Evolutionary conservation across 2,797 vertebrate species (phyloP).

Genomic region (Sebastes oblongus): DNA sequence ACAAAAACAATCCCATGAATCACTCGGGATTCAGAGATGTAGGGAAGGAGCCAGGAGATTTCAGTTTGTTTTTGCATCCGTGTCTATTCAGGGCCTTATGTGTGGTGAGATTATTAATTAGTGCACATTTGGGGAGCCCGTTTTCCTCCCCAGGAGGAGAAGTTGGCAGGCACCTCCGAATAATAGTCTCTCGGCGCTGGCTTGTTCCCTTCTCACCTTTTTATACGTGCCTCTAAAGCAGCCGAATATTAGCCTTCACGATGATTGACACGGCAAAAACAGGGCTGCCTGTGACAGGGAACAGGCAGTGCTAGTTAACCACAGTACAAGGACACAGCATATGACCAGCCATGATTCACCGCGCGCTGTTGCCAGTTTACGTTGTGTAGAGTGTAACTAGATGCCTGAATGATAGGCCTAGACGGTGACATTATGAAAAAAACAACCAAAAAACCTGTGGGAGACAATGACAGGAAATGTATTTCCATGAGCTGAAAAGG

Average conservation of each 20-base stretch:
- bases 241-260: slow-evolving; percentile 43
- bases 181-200: slow-evolving; percentile 55
- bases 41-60: slow-evolving; percentile 78
- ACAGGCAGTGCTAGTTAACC: slow-evolving; percentile 55
- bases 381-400: slow-evolving; percentile 51
- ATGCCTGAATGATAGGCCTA: slow-evolving; percentile 44
- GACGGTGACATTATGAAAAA: slow-evolving; percentile 20
- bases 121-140: slow-evolving; percentile 66
- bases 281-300: slow-evolving; percentile 45
- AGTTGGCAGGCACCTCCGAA: slow-evolving; percentile 63
- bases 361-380: slow-evolving; percentile 40
- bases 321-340: slow-evolving; percentile 62
- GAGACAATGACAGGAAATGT: slow-evolving; percentile 69
- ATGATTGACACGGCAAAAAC: slow-evolving; percentile 52
- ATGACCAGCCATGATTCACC: slow-evolving; percentile 48
- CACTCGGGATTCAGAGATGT: slow-evolving; percentile 78
- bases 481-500: slow-evolving; percentile 56
- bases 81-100: slow-evolving; percentile 66
- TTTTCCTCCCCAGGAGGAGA: slow-evolving; percentile 61
- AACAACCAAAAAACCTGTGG: slow-evolving; percentile 4
- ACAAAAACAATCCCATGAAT: slow-evolving; percentile 84
- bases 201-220: slow-evolving; percentile 49
- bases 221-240: slow-evolving; percentile 22
- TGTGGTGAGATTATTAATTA: slow-evolving; percentile 81
- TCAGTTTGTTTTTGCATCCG: slow-evolving; percentile 78